phyloP scores from a whole-genome alignment of 2,888 invertebrate genomes.

The Chymomyza caudatula region DNA sequence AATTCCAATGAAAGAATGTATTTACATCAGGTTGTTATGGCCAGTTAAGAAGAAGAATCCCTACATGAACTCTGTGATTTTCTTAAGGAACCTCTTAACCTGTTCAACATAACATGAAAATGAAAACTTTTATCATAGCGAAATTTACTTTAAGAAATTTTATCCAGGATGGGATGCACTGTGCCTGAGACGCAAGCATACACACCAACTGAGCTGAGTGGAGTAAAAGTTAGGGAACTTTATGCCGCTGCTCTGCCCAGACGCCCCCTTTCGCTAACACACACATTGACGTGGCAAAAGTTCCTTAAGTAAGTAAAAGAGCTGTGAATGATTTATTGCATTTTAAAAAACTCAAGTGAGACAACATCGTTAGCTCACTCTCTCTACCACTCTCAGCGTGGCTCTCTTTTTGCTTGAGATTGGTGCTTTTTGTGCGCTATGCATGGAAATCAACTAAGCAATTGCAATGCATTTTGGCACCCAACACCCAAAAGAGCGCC shows the following conservation, averaged over 20 bases:
- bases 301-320: slow-evolving; percentile 72
- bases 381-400: not conserved
- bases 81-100: too few relatives aligned
- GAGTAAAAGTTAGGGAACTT: not conserved
- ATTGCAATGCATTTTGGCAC: not conserved
- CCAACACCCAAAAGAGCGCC: not conserved
- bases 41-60: too few relatives aligned
- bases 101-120: too few relatives aligned
- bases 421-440: not conserved
- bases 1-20: too few relatives aligned
- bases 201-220: too few relatives aligned
- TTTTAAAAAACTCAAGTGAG: slow-evolving; percentile 66
- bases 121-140: not conserved
- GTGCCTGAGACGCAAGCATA: not conserved
- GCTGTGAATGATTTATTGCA: slow-evolving; percentile 72
- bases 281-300: slow-evolving; percentile 53
- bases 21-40: too few relatives aligned
- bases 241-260: not conserved
- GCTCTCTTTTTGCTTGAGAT: not conserved
- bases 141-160: not conserved
- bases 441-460: not conserved
- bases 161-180: not conserved
- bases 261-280: not conserved
- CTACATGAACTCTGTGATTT: too few relatives aligned
- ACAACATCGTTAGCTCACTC: slow-evolving; percentile 8